Conservation (phyloP, 2,888 invertebrate genomes). For the Brachynemurus nebulosus region DNA sequence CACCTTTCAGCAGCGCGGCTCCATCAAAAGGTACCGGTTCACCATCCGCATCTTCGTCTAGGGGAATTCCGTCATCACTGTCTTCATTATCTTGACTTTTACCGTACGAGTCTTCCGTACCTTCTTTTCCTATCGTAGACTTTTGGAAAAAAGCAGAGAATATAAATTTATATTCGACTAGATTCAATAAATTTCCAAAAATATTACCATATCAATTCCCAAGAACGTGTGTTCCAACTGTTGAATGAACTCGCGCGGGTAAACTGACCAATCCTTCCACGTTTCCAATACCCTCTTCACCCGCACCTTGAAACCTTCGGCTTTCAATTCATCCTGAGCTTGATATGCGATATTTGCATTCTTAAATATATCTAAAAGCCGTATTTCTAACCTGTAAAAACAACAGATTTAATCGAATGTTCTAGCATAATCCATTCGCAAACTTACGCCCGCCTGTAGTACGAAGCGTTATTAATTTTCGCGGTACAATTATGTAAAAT, state of each 20-base stretch:
- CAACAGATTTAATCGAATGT: too few relatives aligned
- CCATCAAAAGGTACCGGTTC: constrained; percentile 62
- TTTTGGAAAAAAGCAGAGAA: neutral
- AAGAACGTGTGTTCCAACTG: constrained; percentile 82
- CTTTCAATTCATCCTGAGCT: constrained; percentile 69
- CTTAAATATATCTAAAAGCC: constrained; percentile 63
- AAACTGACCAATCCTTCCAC: constrained; percentile 97
- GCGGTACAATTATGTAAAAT: constrained; percentile 94
- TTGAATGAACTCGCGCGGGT: constrained; percentile 82
- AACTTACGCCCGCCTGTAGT: constrained; percentile 72
- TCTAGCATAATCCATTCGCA: too few relatives aligned
- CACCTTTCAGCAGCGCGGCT: constrained; percentile 62
- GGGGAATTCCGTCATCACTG: constrained; percentile 49
- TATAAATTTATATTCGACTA: too few relatives aligned
- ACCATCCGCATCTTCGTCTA: constrained; percentile 36
- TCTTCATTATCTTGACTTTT: constrained; percentile 6
- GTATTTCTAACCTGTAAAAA: constrained; percentile 59
- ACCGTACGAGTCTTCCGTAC: constrained; percentile 8
- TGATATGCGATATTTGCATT: constrained; percentile 58
- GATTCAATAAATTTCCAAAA: too few relatives aligned
- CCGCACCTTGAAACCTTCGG: constrained; percentile 89
- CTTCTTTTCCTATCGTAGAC: neutral
- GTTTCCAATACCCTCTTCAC: constrained; percentile 83
- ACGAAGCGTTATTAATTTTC: constrained; percentile 91
- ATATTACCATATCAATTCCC: constrained; percentile 43